phyloP scores from a whole-genome alignment of 2,797 vertebrate species.

The Urophycis tenuis region DNA sequence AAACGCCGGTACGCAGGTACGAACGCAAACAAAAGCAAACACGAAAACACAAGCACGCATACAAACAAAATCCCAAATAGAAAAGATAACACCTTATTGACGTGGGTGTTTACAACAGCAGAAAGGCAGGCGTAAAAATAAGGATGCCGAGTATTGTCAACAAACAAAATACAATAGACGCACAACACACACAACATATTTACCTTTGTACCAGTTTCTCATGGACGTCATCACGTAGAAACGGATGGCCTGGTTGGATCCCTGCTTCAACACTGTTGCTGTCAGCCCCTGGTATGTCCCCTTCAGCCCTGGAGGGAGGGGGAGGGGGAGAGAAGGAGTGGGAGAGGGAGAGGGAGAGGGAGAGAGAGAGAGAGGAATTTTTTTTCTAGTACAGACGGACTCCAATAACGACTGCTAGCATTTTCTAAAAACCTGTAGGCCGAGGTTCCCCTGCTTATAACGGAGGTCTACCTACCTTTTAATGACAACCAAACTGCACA shows the following conservation, averaged over 20 bases:
- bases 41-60: background rate
- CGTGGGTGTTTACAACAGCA: too few species aligned
- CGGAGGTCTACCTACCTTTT: too few species aligned
- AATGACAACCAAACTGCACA: background rate
- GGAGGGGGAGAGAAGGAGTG: background rate
- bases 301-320: slow-evolving; percentile 71
- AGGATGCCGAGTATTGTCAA: background rate
- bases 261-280: slow-evolving; percentile 90
- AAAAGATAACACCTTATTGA: background rate
- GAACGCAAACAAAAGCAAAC: too few species aligned
- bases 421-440: too few species aligned
- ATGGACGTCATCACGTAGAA: slow-evolving; percentile 95
- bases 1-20: too few species aligned
- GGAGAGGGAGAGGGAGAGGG: background rate
- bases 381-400: background rate
- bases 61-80: rapidly evolving
- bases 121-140: background rate
- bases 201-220: slow-evolving; percentile 97
- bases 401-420: too few species aligned
- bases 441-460: too few species aligned
- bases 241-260: slow-evolving; percentile 95
- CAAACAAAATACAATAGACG: background rate
- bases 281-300: slow-evolving; percentile 95
- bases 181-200: background rate
- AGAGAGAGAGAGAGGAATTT: background rate